These are phyloP conservation scores for Ectemnius continuus DNA, from an alignment of 2,888 invertebrate species.

Conservation along the genomic window DNA sequence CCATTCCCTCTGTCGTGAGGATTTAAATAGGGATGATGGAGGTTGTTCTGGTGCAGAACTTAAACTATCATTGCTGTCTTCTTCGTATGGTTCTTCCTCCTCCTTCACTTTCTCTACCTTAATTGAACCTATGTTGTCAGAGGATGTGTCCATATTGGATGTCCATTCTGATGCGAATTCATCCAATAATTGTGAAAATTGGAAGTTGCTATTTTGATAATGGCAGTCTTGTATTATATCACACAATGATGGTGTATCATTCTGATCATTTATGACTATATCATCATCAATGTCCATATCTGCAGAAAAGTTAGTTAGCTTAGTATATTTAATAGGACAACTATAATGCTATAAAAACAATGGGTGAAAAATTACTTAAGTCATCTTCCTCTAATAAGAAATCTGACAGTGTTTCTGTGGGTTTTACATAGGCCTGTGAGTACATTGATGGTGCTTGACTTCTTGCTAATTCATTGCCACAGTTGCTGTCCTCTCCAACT, in stretches of 20 bases:
- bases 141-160: slow-evolving; percentile 46
- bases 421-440: slow-evolving; percentile 70
- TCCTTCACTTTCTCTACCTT: slow-evolving; percentile 73
- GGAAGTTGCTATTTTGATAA: slow-evolving; percentile 55
- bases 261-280: slow-evolving; percentile 58
- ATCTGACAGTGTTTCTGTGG: slow-evolving; percentile 71
- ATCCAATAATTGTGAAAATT: slow-evolving; percentile 62
- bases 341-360: not conserved
- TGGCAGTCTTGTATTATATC: slow-evolving; percentile 67
- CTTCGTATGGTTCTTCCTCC: slow-evolving; percentile 64
- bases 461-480: slow-evolving; percentile 58
- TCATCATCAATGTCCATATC: slow-evolving; percentile 70
- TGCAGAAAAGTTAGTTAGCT: slow-evolving; percentile 37
- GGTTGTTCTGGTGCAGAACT: slow-evolving; percentile 65
- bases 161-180: slow-evolving; percentile 67
- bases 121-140: slow-evolving; percentile 47
- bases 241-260: slow-evolving; percentile 62
- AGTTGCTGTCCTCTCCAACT: slow-evolving; percentile 69
- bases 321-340: not conserved
- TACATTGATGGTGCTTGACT: slow-evolving; percentile 63
- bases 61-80: slow-evolving; percentile 62
- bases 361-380: slow-evolving; percentile 62
- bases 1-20: slow-evolving; percentile 73
- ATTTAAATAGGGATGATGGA: slow-evolving; percentile 72
- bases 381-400: slow-evolving; percentile 73